phyloP scores from a whole-genome alignment of 2,797 vertebrate species.

The Silurus aristotelis region DNA sequence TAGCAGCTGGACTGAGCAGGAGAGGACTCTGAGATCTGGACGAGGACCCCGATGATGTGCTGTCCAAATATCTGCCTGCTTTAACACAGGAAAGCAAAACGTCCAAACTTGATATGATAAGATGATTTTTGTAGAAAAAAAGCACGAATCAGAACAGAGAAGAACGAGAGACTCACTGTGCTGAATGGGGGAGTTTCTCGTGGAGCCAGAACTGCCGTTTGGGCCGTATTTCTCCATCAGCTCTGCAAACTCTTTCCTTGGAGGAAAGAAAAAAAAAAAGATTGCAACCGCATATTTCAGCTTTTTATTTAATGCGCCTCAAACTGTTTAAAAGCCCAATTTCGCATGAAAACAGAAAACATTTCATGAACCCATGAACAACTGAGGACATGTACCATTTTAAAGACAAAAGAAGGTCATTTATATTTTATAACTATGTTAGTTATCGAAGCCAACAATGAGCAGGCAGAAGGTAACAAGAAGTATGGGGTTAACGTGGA shows the following conservation, averaged over 20 bases:
- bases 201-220: constrained; percentile 83
- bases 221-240: constrained; percentile 86
- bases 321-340: no score
- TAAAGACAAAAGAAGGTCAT: no score
- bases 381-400: no score
- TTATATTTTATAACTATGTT: no score
- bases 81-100: constrained; percentile 16
- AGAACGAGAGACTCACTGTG: constrained; percentile 50
- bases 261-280: background rate
- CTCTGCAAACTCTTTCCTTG: constrained; percentile 86
- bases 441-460: no score
- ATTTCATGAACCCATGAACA: no score
- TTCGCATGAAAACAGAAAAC: no score
- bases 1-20: constrained; percentile 80
- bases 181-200: constrained; percentile 82
- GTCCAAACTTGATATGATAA: background rate
- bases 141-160: background rate
- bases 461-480: no score
- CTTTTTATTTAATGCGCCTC: background rate
- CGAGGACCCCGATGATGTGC: constrained; percentile 87
- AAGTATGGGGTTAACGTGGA: no score
- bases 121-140: no score
- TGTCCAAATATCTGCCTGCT: constrained; percentile 80
- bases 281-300: background rate
- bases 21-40: constrained; percentile 88